phyloP scores from a whole-genome alignment of 2,797 vertebrate genomes.

The Urocyon cinereoargenteus region DNA sequence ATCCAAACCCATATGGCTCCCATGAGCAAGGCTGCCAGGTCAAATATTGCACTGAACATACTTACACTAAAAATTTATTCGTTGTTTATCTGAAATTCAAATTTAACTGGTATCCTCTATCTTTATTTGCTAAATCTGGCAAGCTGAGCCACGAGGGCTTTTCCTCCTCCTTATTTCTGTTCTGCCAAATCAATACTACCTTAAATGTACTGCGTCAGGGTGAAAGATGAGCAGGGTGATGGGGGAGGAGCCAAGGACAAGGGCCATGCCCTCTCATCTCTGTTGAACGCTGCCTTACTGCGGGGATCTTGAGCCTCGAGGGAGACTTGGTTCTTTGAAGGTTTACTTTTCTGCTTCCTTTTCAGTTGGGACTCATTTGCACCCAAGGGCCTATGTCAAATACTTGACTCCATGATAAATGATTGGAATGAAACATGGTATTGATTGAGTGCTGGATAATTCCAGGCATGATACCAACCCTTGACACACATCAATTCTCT shows the following conservation, averaged over 20 bases:
- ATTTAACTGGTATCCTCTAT: not conserved
- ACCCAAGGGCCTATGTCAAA: not conserved
- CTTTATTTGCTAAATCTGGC: slow-evolving; percentile 4
- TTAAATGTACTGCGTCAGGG: not conserved
- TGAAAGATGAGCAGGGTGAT: not conserved
- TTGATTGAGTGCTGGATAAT: not conserved
- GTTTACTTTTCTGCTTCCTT: not conserved
- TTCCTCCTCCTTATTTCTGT: not conserved
- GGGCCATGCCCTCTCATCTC: not conserved
- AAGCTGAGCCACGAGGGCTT: not conserved
- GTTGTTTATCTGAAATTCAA: slow-evolving; percentile 6
- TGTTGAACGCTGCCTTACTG: not conserved
- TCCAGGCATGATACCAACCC: not conserved
- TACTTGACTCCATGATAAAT: not conserved
- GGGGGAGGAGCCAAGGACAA: not conserved
- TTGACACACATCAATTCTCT: not conserved
- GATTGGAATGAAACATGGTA: not conserved
- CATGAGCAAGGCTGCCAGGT: not conserved
- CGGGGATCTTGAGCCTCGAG: fast-evolving
- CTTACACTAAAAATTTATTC: not conserved
- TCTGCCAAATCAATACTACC: not conserved
- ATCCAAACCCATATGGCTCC: not conserved
- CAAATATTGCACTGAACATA: not conserved
- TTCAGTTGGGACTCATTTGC: not conserved
- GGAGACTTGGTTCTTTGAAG: not conserved